A percentile compares a stretch with the other conserved stretches of the same genome.
These are phyloP conservation scores for Orestias chungarensis DNA, from an alignment of 2,797 vertebrate species.

Conservation along the genomic window DNA sequence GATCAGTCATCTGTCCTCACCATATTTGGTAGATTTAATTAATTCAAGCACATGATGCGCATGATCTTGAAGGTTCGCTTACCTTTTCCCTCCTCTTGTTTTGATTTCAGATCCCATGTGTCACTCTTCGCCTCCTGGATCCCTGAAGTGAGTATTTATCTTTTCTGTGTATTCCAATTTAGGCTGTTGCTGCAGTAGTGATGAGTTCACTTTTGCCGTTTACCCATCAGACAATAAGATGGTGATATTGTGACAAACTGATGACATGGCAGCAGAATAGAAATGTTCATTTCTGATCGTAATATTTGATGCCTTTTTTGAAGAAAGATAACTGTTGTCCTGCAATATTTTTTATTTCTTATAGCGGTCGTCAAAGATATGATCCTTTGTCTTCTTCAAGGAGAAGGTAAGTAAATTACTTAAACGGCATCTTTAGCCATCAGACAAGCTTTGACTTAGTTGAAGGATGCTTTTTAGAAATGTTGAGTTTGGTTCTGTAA, in stretches of 20 bases:
- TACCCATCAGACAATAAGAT: constrained; percentile 86
- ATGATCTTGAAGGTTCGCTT: constrained; percentile 1
- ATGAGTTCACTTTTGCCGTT: constrained; percentile 73
- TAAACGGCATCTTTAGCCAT: too few species aligned
- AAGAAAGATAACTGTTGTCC: background rate
- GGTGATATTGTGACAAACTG: constrained; percentile 80
- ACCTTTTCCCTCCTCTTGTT: background rate
- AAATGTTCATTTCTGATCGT: background rate
- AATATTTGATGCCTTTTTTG: background rate
- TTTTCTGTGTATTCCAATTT: background rate
- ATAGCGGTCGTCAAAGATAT: background rate
- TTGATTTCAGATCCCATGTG: constrained; percentile 25
- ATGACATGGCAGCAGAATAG: constrained; percentile 58
- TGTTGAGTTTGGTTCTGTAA: background rate
- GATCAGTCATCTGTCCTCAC: constrained; percentile 75
- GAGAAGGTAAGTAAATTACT: background rate
- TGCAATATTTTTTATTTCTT: background rate
- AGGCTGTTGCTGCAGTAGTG: constrained; percentile 16
- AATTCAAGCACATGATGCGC: constrained; percentile 48
- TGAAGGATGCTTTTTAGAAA: background rate
- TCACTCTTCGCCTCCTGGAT: background rate
- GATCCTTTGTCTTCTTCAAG: background rate
- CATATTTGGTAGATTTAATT: constrained; percentile 59
- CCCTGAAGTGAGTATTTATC: constrained; percentile 28
- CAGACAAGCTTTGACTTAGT: background rate